Evolutionary conservation across 2,113 vertebrate species (phyloP), one percentile per base, ranked within the genome.

Genomic region (Lycaon pictus): DNA sequence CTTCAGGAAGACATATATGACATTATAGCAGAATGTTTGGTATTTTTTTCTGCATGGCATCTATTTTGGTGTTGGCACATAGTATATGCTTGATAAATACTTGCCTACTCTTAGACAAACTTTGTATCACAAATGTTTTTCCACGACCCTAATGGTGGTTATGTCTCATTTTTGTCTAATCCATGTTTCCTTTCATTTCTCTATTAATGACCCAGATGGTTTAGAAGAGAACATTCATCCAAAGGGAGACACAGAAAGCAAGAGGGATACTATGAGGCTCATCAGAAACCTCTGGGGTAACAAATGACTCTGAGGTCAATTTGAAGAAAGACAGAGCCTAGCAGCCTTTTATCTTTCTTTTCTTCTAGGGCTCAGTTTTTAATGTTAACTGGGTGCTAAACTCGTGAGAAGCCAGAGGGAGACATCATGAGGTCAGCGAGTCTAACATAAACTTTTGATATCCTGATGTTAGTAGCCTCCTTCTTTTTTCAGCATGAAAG

Each of bases 141-240:
- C 35, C 55, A 53, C 85, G 58, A 88, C 56, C 25, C 27, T 88
- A 51, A 23, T 85, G 17, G 32, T 58, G 27, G 17, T 29, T 85
- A 71, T 81, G 88, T 92, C 13, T 89, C 12, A 13, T 76, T 90
- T 85, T 72, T 80, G 11, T 23, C 48, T 69, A 84, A 81, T 88
- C 79, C 10, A n/a, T 25, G 23, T 96, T 92, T 89, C 60, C 60
- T 97, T 93, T 94, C n/a, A 80, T 87, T 93, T 96, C 77, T 93
- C 84, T 84, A 76, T 81, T 77, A 96, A 90, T 48, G 58, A 43
- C 7, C 9, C 65, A 94, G 27, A 93, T 25, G 77, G 3, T 95
- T 93, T 93, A 94, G 81, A 90, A 93, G 56, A 90, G 20, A 82
- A 76, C 13, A 81, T 0, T 1, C 15, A 48, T 23, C 53, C 90